Evolutionary conservation across 92 coral and sea anemone genomes (phyloP), one percentile per base, ranked within the genome.

Genomic region (Bergia sp.): DNA sequence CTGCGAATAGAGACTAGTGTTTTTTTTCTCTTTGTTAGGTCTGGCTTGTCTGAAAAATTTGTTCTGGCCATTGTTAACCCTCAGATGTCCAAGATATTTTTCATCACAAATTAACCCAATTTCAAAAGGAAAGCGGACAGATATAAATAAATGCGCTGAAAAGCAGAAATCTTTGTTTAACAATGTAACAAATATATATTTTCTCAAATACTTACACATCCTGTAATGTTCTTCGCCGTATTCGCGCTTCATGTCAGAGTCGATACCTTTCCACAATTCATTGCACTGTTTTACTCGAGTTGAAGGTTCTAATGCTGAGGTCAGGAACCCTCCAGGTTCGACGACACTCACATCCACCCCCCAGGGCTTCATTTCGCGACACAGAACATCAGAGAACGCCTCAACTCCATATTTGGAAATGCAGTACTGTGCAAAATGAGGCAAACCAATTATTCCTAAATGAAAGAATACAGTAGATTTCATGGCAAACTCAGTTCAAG

Each of bases 321-420:
- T 89, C 81, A 76, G 79, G 64, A 82, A 89, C 40, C 85, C 85
- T 15, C 91, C 91, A 50, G 91, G 91, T 37, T 89, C 91, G 40
- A 89, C 39, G 12, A 89, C 57, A 47, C 69, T 82, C 5, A 82
- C 80, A 23, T 80, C 71, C 77, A 89, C 58, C 16, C 42, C 82
- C 91, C 91, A 89, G 64, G 50, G 66, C 29, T 87, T 64, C 82
- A 89, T 15, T 75, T 89, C 91, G 29, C 78, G 77, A 58, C 91
- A 88, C 49, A 89, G 80, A 20, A 77, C 91, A 61, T 89, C 91
- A 7, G 88, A 82, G 66, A 89, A 89, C 65, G 83, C 91, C 73
- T 82, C 88, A 7, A 89, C 91, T 64, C 83, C 91, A 76, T 74
- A 83, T n/a, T 89, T 89, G 57, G 82, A 49, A 29, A 67, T 8